Conservation (phyloP, 1,140 invertebrate genomes). For the Araneus ventricosus region DNA sequence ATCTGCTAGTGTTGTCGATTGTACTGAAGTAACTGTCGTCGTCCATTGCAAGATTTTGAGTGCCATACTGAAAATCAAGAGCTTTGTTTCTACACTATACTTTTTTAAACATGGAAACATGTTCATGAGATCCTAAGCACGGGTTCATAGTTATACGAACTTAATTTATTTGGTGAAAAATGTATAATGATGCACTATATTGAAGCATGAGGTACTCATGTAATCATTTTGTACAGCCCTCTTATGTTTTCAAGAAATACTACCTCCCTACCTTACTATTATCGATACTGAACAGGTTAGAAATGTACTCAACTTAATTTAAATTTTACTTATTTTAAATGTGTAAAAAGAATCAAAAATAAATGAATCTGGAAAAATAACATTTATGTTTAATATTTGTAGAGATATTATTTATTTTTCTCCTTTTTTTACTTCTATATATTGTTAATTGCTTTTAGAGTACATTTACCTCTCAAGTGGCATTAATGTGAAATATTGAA, state of each 20-base stretch:
- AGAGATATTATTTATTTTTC: not conserved
- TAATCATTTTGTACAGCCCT: not conserved
- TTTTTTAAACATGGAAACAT: slow-evolving; percentile 13
- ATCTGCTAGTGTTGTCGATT: slow-evolving; percentile 37
- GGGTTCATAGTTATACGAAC: slow-evolving; percentile 46
- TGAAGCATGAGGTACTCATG: not conserved
- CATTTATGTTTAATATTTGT: not conserved
- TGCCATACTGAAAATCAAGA: slow-evolving; percentile 64
- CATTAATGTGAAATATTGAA: not conserved
- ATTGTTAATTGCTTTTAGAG: not conserved
- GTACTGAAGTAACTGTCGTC: slow-evolving; percentile 4
- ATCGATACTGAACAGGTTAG: too few species aligned
- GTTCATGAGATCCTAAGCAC: slow-evolving; percentile 31
- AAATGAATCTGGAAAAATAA: not conserved
- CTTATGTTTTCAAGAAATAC: slow-evolving; percentile 1
- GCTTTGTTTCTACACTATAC: slow-evolving; percentile 59
- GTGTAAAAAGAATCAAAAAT: not conserved
- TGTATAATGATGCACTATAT: slow-evolving; percentile 28
- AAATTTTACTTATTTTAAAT: slow-evolving; percentile 3
- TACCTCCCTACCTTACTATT: slow-evolving; percentile 10
- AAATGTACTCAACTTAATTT: not conserved
- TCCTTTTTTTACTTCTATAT: not conserved
- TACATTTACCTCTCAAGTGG: not conserved
- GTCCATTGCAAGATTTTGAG: slow-evolving; percentile 41
- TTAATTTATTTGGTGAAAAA: slow-evolving; percentile 59